Conservation (phyloP, 2,113 vertebrate genomes). For the Amphiprion percula region DNA sequence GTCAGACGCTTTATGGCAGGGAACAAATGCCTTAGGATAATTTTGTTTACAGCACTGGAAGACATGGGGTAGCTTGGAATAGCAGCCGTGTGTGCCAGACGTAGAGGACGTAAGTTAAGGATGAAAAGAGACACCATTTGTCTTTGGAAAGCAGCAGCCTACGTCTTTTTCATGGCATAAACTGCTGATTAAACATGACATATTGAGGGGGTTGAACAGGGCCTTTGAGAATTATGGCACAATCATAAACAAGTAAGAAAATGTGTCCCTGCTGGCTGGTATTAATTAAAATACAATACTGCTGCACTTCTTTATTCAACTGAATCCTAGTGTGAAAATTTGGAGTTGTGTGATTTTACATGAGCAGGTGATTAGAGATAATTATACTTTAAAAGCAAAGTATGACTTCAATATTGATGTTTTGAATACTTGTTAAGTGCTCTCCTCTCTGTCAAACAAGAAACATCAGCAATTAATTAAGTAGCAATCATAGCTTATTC, state of each 20-base stretch:
- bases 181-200: slow-evolving; percentile 76
- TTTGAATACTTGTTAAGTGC: background rate
- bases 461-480: background rate
- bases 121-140: slow-evolving; percentile 57
- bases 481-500: background rate
- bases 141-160: slow-evolving; percentile 67
- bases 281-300: slow-evolving; percentile 63
- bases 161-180: slow-evolving; percentile 59
- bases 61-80: slow-evolving; percentile 24
- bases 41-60: slow-evolving; percentile 60
- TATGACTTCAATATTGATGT: background rate
- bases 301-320: slow-evolving; percentile 33
- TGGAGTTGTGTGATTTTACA: slow-evolving; percentile 12
- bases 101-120: slow-evolving; percentile 46
- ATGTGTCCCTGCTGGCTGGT: slow-evolving; percentile 65
- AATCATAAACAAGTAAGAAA: slow-evolving; percentile 63
- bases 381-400: slow-evolving; percentile 10
- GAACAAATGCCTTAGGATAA: slow-evolving; percentile 64
- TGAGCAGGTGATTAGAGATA: slow-evolving; percentile 1
- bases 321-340: slow-evolving; percentile 20
- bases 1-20: slow-evolving; percentile 57
- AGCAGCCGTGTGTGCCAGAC: slow-evolving; percentile 35
- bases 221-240: slow-evolving; percentile 64
- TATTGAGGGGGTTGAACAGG: slow-evolving; percentile 55
- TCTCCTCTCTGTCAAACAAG: background rate